Percentiles rank a stretch among this genome's conserved stretches.
Conservation (phyloP, 2,888 invertebrate genomes). For the Aphodius sticticus region DNA sequence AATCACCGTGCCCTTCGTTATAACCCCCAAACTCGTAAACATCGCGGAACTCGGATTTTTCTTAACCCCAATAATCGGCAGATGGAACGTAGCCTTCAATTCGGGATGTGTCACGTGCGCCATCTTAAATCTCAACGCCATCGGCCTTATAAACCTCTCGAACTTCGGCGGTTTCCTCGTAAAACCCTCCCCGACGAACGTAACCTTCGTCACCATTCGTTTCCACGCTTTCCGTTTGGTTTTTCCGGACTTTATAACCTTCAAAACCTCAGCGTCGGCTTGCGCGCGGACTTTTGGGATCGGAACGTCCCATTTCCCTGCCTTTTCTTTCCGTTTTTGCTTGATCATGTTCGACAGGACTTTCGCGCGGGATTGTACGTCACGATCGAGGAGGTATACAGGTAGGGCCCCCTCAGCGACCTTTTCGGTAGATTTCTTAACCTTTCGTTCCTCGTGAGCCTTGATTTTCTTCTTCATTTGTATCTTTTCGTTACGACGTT, state of each 20-base stretch:
- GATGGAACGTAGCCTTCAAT: conserved; percentile 94
- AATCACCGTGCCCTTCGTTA: conserved; percentile 97
- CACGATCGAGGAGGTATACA: conserved; percentile 96
- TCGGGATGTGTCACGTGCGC: conserved; percentile 99
- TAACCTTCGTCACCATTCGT: conserved; percentile 98
- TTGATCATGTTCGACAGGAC: conserved; percentile 99
- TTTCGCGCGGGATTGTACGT: conserved; percentile 92
- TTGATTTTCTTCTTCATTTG: conserved; percentile 99
- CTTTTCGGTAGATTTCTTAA: conserved; percentile 81
- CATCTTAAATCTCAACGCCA: conserved; percentile 95
- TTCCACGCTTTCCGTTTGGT: conserved; percentile 97
- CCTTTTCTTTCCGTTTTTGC: conserved; percentile 99
- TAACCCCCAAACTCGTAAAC: conserved; percentile 97
- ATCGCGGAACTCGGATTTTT: conserved; percentile 98
- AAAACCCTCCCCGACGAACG: conserved; percentile 97
- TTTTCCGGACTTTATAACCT: conserved; percentile 91
- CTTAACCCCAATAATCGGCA: conserved; percentile 98
- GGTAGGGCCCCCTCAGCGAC: conserved; percentile 93
- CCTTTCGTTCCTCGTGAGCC: conserved; percentile 95
- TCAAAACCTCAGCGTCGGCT: conserved; percentile 96
- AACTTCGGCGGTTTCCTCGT: conserved; percentile 99
- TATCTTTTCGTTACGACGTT: conserved; percentile 97
- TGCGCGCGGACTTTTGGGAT: conserved; percentile 98
- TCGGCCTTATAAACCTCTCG: conserved; percentile 97
- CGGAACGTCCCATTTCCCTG: conserved; percentile 99